phyloP scores from a whole-genome alignment of 2,797 vertebrate genomes.

The Nasua narica region DNA sequence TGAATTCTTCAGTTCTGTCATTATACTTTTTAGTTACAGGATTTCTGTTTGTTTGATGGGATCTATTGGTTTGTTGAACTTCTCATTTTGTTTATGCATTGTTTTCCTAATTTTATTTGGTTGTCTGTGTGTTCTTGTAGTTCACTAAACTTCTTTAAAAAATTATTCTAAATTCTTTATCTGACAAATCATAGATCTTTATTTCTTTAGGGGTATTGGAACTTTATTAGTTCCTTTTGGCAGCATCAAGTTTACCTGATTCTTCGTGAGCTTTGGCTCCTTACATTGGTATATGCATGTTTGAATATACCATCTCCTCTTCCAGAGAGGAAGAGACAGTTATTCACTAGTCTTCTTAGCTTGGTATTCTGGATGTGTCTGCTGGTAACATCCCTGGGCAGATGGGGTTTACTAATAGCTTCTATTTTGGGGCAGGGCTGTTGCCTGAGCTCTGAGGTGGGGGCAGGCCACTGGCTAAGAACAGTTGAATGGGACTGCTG shows the following conservation, averaged over 20 bases:
- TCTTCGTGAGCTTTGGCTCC: not conserved
- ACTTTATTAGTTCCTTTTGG: not conserved
- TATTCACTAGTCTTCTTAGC: not conserved
- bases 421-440: not conserved
- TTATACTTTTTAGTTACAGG: too few species aligned
- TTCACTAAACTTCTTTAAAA: not conserved
- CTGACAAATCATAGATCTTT: not conserved
- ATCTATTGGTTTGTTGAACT: not conserved
- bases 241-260: not conserved
- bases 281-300: not conserved
- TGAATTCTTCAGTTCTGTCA: too few species aligned
- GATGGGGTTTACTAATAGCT: not conserved
- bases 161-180: not conserved
- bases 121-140: not conserved
- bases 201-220: not conserved
- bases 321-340: not conserved
- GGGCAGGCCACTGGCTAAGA: not conserved
- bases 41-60: not conserved
- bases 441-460: not conserved
- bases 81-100: not conserved
- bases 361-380: not conserved
- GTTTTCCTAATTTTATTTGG: not conserved
- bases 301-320: not conserved
- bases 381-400: not conserved
- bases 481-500: not conserved